Conservation (phyloP, 2,113 vertebrate genomes). For the Condylura cristata region DNA sequence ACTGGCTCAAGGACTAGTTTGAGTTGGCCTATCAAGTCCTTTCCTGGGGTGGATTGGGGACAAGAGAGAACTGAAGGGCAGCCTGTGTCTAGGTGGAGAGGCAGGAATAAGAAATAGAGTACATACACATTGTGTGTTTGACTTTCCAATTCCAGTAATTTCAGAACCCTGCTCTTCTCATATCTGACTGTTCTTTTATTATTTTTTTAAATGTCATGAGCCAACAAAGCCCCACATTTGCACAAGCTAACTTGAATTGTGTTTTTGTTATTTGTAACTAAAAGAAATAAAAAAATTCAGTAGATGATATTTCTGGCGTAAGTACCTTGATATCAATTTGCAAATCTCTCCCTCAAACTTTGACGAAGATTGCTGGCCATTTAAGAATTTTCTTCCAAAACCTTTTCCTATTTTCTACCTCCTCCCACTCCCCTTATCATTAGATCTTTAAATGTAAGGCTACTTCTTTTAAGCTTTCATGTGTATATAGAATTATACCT, state of each 20-base stretch:
- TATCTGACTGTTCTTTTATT: not conserved
- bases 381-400: constrained; percentile 32
- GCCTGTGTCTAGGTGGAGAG: not conserved
- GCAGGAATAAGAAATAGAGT: not conserved
- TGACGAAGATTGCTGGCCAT: not conserved
- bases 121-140: not conserved
- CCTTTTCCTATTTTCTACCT: not conserved
- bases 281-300: constrained; percentile 40
- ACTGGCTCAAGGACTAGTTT: not conserved
- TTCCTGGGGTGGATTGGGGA: not conserved
- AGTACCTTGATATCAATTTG: constrained; percentile 31
- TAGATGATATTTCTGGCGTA: constrained; percentile 47
- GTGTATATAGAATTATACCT: constrained; percentile 11
- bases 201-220: constrained; percentile 42
- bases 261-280: constrained; percentile 36
- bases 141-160: not conserved
- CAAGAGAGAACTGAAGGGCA: not conserved
- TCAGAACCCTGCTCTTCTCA: not conserved
- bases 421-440: not conserved
- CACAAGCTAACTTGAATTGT: constrained; percentile 31
- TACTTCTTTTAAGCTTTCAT: constrained; percentile 40
- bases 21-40: not conserved
- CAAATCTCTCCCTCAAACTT: not conserved
- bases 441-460: constrained; percentile 31
- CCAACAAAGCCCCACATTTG: not conserved